These are phyloP conservation scores for Palythoa grandiflora DNA, from an alignment of 92 coral and sea anemone species.

Conservation along the genomic window DNA sequence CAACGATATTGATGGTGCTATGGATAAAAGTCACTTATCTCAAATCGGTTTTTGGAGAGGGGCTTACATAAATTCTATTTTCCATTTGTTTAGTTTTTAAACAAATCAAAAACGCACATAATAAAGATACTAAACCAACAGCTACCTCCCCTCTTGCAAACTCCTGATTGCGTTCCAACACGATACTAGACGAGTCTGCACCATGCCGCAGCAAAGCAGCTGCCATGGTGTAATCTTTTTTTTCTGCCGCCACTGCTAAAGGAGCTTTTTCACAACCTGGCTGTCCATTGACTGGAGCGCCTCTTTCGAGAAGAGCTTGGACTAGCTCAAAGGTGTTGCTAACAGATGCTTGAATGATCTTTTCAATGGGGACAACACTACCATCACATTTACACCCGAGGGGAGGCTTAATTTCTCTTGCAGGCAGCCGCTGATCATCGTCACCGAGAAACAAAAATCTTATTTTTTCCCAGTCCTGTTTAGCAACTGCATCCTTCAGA, in stretches of 20 bases:
- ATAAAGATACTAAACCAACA: neutral
- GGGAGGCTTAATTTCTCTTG: constrained; percentile 5
- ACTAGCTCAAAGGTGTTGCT: constrained; percentile 51
- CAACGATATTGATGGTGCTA: neutral
- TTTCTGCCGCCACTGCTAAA: constrained; percentile 59
- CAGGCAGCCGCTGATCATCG: neutral
- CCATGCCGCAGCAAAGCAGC: constrained; percentile 63
- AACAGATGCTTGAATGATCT: constrained; percentile 60
- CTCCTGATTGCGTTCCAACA: constrained; percentile 31
- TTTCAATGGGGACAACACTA: constrained; percentile 68
- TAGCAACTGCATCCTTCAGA: constrained; percentile 61
- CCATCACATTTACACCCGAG: constrained; percentile 38
- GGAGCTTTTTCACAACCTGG: constrained; percentile 56
- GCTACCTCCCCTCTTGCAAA: constrained; percentile 38
- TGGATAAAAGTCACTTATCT: too few species aligned
- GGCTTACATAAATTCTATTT: too few species aligned
- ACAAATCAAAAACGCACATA: neutral
- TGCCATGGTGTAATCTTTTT: constrained; percentile 61
- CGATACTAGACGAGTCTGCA: constrained; percentile 68
- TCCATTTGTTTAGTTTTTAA: too few species aligned
- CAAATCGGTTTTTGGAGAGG: too few species aligned
- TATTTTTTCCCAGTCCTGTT: constrained; percentile 48
- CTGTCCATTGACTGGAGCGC: constrained; percentile 60
- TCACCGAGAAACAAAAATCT: constrained; percentile 64
- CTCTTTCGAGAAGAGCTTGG: constrained; percentile 48